Percentiles rank a stretch among this genome's conserved stretches.
phyloP scores from a whole-genome alignment of 2,113 vertebrate species.

The Cettia cetti region DNA sequence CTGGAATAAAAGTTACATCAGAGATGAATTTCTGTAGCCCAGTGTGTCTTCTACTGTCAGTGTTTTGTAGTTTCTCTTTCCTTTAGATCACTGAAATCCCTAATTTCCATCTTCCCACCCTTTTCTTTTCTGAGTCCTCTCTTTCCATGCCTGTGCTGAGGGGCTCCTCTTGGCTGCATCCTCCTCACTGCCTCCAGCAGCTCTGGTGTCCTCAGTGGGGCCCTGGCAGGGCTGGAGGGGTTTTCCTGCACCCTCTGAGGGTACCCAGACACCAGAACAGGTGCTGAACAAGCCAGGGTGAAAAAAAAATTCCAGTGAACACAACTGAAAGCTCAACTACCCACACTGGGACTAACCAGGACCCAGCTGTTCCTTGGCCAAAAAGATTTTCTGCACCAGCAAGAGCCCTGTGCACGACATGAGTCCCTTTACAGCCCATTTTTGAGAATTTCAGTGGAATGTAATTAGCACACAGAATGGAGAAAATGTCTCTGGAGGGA shows the following conservation, averaged over 20 bases:
- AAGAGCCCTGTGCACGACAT: not conserved
- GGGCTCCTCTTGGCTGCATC: not conserved
- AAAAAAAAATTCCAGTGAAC: not conserved
- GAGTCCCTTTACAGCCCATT: not conserved
- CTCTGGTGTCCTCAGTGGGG: not conserved
- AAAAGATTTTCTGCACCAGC: not conserved
- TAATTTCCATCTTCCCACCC: not conserved
- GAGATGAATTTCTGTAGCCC: not conserved
- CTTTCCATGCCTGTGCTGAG: accelerated
- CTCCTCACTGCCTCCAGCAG: not conserved
- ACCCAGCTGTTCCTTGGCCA: not conserved
- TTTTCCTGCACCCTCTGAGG: not conserved
- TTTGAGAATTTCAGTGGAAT: not conserved
- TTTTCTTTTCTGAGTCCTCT: not conserved
- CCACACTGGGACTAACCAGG: not conserved
- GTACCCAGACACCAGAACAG: not conserved
- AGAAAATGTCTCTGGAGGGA: not conserved
- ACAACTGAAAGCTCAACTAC: not conserved
- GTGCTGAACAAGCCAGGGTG: not conserved
- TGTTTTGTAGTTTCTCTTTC: not conserved
- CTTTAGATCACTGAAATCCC: not conserved
- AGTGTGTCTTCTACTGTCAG: not conserved
- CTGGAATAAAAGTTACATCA: not conserved
- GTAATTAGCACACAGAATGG: not conserved
- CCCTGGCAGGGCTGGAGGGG: not conserved